Conservation (phyloP, 2,888 invertebrate genomes). For the Coelopa pilipes region DNA sequence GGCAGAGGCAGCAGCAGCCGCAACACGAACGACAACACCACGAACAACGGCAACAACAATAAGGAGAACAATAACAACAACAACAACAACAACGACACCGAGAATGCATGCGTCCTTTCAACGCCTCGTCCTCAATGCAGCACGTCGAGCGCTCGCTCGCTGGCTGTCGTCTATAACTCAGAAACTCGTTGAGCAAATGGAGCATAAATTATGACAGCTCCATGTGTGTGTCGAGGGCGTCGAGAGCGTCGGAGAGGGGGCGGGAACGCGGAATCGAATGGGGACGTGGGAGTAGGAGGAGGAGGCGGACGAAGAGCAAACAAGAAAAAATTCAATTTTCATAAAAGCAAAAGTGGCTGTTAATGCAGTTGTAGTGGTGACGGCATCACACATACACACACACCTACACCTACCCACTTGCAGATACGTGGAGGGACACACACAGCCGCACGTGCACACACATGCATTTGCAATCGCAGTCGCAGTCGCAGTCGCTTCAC, state of each 20-base stretch:
- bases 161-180: conserved; percentile 29
- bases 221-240: conserved; percentile 12
- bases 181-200: conserved; percentile 35
- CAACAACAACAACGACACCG: background rate
- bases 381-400: conserved; percentile 2
- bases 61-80: background rate
- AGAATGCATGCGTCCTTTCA: background rate
- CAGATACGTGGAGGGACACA: background rate
- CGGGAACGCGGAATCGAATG: background rate
- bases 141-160: background rate
- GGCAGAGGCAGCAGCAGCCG: too few relatives aligned
- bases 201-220: conserved; percentile 39
- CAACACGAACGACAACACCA: conserved; percentile 5
- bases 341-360: conserved; percentile 40
- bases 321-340: conserved; percentile 40
- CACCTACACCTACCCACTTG: background rate
- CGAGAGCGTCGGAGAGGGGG: background rate
- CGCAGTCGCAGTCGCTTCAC: conserved; percentile 25
- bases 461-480: conserved; percentile 28
- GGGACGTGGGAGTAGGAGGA: background rate
- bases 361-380: conserved; percentile 35
- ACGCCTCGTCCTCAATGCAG: background rate
- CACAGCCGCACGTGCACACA: background rate
- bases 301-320: conserved; percentile 9
- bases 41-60: background rate